Percentiles rank a stretch among this genome's conserved stretches.
These are phyloP conservation scores for Lagria hirta DNA, from an alignment of 2,888 invertebrate genomes.

Conservation along the genomic window DNA sequence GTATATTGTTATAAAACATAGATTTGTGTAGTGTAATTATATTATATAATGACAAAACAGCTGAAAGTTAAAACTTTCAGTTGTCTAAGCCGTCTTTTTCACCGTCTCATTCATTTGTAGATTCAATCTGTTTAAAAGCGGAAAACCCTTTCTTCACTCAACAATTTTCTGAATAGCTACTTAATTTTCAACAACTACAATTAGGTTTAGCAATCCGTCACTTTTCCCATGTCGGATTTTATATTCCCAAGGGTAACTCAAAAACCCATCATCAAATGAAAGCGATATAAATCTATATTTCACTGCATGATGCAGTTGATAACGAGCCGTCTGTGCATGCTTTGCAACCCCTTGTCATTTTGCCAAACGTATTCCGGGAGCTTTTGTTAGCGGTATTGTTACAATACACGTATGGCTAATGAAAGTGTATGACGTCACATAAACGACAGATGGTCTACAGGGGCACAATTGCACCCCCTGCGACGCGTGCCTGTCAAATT, in stretches of 20 bases:
- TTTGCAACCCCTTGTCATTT: slow-evolving; percentile 26
- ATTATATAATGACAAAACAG: no score
- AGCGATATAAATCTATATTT: slow-evolving; percentile 25
- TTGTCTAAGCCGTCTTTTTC: no score
- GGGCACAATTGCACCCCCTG: slow-evolving; percentile 29
- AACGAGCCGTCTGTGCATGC: slow-evolving; percentile 24
- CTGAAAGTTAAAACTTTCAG: no score
- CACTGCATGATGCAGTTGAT: slow-evolving; percentile 26
- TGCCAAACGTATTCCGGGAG: slow-evolving; percentile 23
- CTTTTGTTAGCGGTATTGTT: slow-evolving; percentile 27
- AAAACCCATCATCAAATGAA: slow-evolving; percentile 22
- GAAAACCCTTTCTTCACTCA: no score
- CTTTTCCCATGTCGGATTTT: slow-evolving; percentile 12
- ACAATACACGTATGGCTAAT: slow-evolving; percentile 32
- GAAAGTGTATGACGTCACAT: slow-evolving; percentile 32
- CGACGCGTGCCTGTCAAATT: slow-evolving; percentile 28
- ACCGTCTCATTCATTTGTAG: no score
- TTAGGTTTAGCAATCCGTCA: no score
- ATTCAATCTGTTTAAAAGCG: no score
- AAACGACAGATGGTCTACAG: slow-evolving; percentile 32
- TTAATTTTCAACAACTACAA: no score
- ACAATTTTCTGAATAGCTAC: no score
- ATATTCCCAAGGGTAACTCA: slow-evolving; percentile 14
- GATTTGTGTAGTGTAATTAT: no score
- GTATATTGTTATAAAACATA: no score